phyloP scores from a whole-genome alignment of 1,140 invertebrate genomes.

The Neodiprion pinetum region DNA sequence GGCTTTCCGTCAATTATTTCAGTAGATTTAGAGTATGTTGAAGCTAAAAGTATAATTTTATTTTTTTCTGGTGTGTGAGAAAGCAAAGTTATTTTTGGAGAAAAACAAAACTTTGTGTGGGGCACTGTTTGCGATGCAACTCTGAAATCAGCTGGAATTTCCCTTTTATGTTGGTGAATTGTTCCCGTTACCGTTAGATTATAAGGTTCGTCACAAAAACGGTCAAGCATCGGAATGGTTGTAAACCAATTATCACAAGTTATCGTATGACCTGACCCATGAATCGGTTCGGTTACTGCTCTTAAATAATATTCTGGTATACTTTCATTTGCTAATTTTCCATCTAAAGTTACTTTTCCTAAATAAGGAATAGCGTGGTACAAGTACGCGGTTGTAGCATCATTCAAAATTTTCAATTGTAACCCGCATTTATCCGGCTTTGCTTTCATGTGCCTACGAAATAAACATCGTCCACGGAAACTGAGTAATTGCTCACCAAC shows the following conservation, averaged over 20 bases:
- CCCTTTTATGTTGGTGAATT: slow-evolving; percentile 41
- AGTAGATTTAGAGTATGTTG: slow-evolving; percentile 1
- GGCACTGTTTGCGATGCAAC: slow-evolving; percentile 21
- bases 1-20: slow-evolving; percentile 10
- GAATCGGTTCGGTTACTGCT: slow-evolving; percentile 29
- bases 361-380: slow-evolving; percentile 42
- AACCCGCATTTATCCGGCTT: slow-evolving; percentile 45
- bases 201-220: slow-evolving; percentile 38
- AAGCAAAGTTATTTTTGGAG: slow-evolving; percentile 14
- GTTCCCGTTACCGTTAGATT: slow-evolving; percentile 45
- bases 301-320: slow-evolving; percentile 37
- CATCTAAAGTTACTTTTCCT: slow-evolving; percentile 40
- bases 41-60: slow-evolving; percentile 16
- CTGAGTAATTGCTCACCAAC: slow-evolving; percentile 46
- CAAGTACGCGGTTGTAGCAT: slow-evolving; percentile 45
- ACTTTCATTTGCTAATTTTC: slow-evolving; percentile 18
- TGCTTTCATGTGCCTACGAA: slow-evolving; percentile 22
- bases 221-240: slow-evolving; percentile 38
- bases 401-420: slow-evolving; percentile 44
- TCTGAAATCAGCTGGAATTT: slow-evolving; percentile 44
- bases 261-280: slow-evolving; percentile 47
- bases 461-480: slow-evolving; percentile 45
- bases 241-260: slow-evolving; percentile 58
- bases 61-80: slow-evolving; percentile 18
- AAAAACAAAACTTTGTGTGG: slow-evolving; percentile 18